Conservation (phyloP, 2,113 vertebrate species). For the Genyomyrus donnyi region DNA sequence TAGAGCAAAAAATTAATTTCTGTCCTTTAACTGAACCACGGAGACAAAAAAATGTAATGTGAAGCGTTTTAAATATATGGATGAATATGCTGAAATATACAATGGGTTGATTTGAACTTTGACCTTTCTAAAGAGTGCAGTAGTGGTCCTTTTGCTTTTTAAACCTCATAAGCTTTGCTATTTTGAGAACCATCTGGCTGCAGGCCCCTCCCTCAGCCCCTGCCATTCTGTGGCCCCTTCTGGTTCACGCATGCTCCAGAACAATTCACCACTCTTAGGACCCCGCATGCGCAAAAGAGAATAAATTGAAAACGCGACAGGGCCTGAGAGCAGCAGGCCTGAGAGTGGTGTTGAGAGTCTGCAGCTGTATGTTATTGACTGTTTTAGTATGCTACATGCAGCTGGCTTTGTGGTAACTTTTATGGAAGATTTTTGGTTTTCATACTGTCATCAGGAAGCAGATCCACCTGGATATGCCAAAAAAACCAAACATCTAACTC, state of each 20-base stretch:
- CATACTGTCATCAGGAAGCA: background rate
- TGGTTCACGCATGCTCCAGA: no score
- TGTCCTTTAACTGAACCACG: background rate
- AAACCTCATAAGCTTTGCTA: background rate
- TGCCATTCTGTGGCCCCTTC: no score
- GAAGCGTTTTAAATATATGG: background rate
- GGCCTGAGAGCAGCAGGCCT: background rate
- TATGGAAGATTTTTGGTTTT: background rate
- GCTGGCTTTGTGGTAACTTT: background rate
- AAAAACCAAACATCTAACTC: background rate
- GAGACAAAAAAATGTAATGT: background rate
- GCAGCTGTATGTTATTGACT: background rate
- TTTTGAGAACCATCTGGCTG: background rate
- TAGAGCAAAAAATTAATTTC: background rate
- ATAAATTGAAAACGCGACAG: no score
- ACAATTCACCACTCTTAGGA: no score
- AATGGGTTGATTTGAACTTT: background rate
- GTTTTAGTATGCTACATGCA: background rate
- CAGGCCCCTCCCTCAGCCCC: no score
- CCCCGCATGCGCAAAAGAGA: no score
- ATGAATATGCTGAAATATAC: background rate
- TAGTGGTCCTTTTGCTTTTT: background rate
- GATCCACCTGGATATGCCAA: background rate
- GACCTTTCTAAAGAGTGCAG: background rate
- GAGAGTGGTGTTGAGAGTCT: background rate